These are phyloP conservation scores for Gyps fulvus DNA, from an alignment of 2,113 vertebrate species.

Conservation along the genomic window DNA sequence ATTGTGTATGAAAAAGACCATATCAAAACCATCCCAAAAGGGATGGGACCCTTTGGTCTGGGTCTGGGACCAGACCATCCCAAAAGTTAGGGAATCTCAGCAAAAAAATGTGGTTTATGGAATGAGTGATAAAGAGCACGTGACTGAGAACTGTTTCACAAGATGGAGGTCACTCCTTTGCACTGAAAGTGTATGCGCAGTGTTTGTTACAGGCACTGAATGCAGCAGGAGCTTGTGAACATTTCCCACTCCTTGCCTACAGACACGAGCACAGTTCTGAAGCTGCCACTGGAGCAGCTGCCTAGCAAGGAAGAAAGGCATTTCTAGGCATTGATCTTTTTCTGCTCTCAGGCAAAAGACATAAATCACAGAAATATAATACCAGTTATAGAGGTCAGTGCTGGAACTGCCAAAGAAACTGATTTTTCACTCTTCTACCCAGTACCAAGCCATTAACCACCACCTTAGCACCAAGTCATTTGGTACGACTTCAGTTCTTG, in stretches of 20 bases:
- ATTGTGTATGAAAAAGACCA: neutral
- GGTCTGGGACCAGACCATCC: too few species aligned
- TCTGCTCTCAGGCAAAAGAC: neutral
- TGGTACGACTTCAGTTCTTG: fast-evolving
- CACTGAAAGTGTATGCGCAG: fast-evolving
- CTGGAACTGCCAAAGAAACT: neutral
- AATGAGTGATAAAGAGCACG: neutral
- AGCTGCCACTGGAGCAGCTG: neutral
- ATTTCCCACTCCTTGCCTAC: neutral
- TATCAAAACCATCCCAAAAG: too few species aligned
- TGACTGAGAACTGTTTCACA: neutral
- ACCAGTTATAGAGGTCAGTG: neutral
- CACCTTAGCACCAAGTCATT: too few species aligned
- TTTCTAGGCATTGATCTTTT: neutral
- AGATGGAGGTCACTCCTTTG: neutral
- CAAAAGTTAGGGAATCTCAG: neutral
- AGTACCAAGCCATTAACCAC: neutral
- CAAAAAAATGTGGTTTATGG: neutral
- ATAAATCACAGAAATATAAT: neutral
- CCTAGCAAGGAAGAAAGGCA: neutral
- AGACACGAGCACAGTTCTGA: fast-evolving
- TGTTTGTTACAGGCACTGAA: neutral
- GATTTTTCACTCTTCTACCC: neutral
- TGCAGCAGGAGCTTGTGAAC: neutral
- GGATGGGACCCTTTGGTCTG: too few species aligned